Evolutionary conservation across 2,888 invertebrate species (phyloP), one percentile per base, ranked within the genome.

Genomic region (Orchesellides sinensis): DNA sequence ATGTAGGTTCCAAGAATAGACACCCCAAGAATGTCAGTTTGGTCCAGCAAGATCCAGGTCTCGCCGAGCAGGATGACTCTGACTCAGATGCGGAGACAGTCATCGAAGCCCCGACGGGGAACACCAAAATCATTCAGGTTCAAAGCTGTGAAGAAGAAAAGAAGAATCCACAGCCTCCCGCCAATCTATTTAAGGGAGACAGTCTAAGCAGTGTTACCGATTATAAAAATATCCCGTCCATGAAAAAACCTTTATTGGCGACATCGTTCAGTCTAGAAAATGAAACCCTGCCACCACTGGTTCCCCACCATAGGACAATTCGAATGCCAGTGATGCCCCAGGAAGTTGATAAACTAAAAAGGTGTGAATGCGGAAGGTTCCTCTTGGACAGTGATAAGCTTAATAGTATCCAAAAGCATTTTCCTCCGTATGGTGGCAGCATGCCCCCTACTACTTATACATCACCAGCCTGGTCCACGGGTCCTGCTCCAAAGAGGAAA

Each of bases 41-140:
- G 23, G 79, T 79, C 12, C 72, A 79, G n/a, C 79, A 72, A 0
- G 79, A 79, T 23, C 66, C 66, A 8, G 59, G 70, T 14, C 27
- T 70, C 0, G 12, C 35, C 1, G 63, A 63, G 68, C n/a, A 65
- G 17, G 78, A 70, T 23, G 79, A 79, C 45, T 79, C 79, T 2
- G 79, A 79, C 32, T 79, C 79, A 10, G 79, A 79, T 45, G 79
- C 79, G 12, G 79, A 79, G 29, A 79, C 79, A 14, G 79, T 79
- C 6, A 79, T 79, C 14, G 79, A 79, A 40, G 79, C 79, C 4
- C 79, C 79, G 14, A 29, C 56, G 0, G 68, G 61, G 1, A 40
- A 25, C 14, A 54, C 79, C 5, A 78, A 63, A 59, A 56, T 79
- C 2, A 79, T 79, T 29, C 79, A 79, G 21, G 79, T 79, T 40